Evolutionary conservation across 2,888 invertebrate species (phyloP).

Genomic region (Anticlea derivata): DNA sequence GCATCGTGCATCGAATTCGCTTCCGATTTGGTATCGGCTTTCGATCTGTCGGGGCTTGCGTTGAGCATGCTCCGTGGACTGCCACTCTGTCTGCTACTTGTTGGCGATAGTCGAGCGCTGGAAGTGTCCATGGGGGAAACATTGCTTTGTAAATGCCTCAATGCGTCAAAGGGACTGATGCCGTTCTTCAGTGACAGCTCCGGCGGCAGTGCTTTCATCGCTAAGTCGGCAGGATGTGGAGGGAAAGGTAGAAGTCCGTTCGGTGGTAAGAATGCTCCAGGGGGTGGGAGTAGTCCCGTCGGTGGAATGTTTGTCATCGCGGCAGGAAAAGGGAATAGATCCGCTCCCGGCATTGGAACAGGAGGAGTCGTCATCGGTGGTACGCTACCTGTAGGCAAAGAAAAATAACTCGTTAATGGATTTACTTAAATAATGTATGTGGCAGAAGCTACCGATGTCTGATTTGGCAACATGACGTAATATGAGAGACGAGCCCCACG

Average conservation of each 20-base stretch:
- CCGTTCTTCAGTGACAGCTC: slow-evolving; percentile 81
- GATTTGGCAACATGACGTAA: slow-evolving; percentile 77
- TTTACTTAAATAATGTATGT: slow-evolving; percentile 37
- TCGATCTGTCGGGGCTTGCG: slow-evolving; percentile 76
- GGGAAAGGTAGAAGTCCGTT: slow-evolving; percentile 81
- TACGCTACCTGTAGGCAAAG: slow-evolving; percentile 74
- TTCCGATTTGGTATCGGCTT: slow-evolving; percentile 84
- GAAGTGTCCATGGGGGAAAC: slow-evolving; percentile 76
- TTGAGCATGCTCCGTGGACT: slow-evolving; percentile 77
- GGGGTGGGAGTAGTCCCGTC: slow-evolving; percentile 82
- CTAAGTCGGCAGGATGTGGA: slow-evolving; percentile 79
- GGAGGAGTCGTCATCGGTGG: slow-evolving; percentile 65
- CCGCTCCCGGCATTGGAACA: slow-evolving; percentile 68
- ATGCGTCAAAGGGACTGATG: slow-evolving; percentile 83
- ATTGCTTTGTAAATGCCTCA: slow-evolving; percentile 74
- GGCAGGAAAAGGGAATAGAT: slow-evolving; percentile 74
- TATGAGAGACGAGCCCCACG: slow-evolving; percentile 77
- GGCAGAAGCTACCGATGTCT: slow-evolving; percentile 41
- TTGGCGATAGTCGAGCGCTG: slow-evolving; percentile 79
- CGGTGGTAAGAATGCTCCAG: slow-evolving; percentile 83
- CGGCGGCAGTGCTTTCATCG: slow-evolving; percentile 74
- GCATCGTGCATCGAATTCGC: slow-evolving; percentile 86
- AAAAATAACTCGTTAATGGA: slow-evolving; percentile 39
- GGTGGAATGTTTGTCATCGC: slow-evolving; percentile 71
- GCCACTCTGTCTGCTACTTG: slow-evolving; percentile 81